phyloP scores from a whole-genome alignment of 2,113 vertebrate species.

The Pelusios castaneus region DNA sequence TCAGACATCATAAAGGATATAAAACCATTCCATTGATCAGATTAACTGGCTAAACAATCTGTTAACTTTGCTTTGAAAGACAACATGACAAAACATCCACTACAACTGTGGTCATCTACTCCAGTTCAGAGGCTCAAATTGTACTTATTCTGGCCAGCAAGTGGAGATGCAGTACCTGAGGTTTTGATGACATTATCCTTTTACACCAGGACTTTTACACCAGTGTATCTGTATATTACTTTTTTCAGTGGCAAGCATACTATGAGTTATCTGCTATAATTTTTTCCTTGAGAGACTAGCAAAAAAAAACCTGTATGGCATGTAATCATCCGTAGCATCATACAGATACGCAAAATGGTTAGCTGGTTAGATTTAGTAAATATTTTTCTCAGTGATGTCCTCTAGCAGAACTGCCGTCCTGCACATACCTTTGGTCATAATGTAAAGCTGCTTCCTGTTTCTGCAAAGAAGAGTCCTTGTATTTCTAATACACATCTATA shows the following conservation, averaged over 20 bases:
- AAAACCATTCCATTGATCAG: not conserved
- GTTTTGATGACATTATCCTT: not conserved
- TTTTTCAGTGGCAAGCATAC: not conserved
- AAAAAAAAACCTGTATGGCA: not conserved
- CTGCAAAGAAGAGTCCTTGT: not conserved
- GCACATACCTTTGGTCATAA: not conserved
- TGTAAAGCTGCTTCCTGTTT: not conserved
- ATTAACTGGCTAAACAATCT: not conserved
- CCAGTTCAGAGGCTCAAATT: not conserved
- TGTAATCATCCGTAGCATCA: not conserved
- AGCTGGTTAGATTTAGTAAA: not conserved
- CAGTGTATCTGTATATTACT: not conserved
- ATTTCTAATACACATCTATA: not conserved
- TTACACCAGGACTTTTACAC: not conserved
- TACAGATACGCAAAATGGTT: not conserved
- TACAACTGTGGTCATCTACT: not conserved
- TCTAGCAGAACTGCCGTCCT: not conserved
- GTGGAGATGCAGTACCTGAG: rapidly evolving
- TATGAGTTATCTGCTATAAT: not conserved
- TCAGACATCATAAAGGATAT: not conserved
- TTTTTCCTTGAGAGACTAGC: no score
- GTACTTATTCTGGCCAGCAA: not conserved
- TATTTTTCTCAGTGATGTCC: not conserved
- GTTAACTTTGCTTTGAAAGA: not conserved
- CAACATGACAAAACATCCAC: not conserved